phyloP scores from a whole-genome alignment of 2,888 invertebrate genomes.

The Temnothorax ravouxi region DNA sequence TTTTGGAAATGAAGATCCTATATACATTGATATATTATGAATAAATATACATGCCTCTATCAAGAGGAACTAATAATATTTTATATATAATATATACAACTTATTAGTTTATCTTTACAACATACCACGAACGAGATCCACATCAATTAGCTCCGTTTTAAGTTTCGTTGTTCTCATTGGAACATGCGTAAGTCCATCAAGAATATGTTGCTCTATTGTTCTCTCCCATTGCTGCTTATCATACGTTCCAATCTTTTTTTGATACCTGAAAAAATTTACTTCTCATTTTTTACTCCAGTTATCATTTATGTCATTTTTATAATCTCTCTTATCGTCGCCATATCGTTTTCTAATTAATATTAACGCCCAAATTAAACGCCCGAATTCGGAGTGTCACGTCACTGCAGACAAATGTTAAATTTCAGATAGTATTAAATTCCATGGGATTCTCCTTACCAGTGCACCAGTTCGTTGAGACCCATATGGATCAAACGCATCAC shows the following conservation, averaged over 20 bases:
- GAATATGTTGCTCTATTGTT: conserved; percentile 96
- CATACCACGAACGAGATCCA: conserved; percentile 97
- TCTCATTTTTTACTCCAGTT: conserved; percentile 6
- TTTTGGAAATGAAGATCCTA: conserved; percentile 98
- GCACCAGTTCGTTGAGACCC: conserved; percentile 75
- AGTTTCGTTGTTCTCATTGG: conserved; percentile 93
- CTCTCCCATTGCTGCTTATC: conserved; percentile 99
- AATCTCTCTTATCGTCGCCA: not conserved
- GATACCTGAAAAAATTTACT: conserved; percentile 90
- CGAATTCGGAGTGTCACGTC: not conserved
- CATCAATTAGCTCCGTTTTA: conserved; percentile 97
- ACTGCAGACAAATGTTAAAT: not conserved
- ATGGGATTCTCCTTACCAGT: conserved; percentile 71
- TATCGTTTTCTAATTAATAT: not conserved
- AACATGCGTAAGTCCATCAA: conserved; percentile 94
- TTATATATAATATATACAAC: too few relatives aligned
- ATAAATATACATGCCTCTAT: conserved; percentile 20
- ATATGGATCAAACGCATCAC: conserved; percentile 70
- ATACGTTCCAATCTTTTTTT: conserved; percentile 98
- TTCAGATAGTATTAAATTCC: not conserved
- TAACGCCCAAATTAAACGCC: not conserved
- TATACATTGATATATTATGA: conserved; percentile 62
- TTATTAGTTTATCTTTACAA: not conserved
- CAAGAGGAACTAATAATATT: not conserved
- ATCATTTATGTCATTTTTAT: not conserved